phyloP scores from a whole-genome alignment of 2,113 vertebrate species.

The Heterochromis multidens region DNA sequence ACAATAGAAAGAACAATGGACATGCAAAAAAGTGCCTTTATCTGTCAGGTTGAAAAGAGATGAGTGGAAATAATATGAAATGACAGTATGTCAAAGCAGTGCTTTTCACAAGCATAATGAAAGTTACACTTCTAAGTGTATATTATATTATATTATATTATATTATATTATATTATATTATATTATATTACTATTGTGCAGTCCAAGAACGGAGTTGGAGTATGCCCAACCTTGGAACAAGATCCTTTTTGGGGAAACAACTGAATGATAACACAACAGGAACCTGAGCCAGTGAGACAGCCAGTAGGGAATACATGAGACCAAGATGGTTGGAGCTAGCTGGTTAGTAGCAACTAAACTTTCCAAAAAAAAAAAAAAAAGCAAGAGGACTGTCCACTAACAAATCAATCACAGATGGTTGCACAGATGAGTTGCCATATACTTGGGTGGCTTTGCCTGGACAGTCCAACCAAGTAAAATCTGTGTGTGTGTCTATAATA shows the following conservation, averaged over 20 bases:
- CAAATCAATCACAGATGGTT: not conserved
- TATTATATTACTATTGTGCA: not conserved
- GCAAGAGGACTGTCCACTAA: not conserved
- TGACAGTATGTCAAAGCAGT: not conserved
- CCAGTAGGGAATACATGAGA: not conserved
- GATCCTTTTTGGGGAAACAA: not conserved
- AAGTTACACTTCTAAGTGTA: not conserved
- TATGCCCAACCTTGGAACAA: not conserved
- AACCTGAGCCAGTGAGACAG: not conserved
- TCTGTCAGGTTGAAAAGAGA: slow-evolving; percentile 1
- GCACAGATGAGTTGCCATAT: not conserved
- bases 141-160: not conserved
- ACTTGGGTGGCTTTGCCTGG: not conserved
- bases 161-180: not conserved
- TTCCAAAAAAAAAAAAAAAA: not conserved
- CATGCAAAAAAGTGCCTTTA: not conserved
- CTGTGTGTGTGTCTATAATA: not conserved
- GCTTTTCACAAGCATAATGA: not conserved
- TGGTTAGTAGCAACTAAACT: not conserved
- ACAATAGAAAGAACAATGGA: slow-evolving; percentile 20
- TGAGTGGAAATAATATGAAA: slow-evolving; percentile 16
- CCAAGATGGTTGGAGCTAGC: not conserved
- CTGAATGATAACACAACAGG: not conserved
- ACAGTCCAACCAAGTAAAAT: not conserved
- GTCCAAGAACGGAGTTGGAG: not conserved